These are phyloP conservation scores for Chaenocephalus aceratus DNA, from an alignment of 2,113 vertebrate genomes.

Conservation along the genomic window DNA sequence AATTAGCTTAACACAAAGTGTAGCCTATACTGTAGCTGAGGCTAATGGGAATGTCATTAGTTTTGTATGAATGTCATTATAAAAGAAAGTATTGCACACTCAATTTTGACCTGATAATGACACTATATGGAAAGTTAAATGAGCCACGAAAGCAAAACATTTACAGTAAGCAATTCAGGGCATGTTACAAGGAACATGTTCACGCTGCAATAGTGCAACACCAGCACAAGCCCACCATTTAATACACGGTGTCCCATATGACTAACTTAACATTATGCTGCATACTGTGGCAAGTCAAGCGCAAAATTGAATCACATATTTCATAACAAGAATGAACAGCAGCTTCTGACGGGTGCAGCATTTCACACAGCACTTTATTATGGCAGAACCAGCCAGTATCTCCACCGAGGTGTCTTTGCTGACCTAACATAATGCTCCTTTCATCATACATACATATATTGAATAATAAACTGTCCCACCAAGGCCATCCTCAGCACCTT, in stretches of 20 bases:
- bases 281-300: slow-evolving; percentile 42
- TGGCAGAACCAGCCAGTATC: slow-evolving; percentile 41
- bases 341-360: slow-evolving; percentile 37
- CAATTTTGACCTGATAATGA: no score
- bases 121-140: neutral
- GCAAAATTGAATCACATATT: slow-evolving; percentile 57
- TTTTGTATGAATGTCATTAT: neutral
- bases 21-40: neutral
- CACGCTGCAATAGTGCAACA: slow-evolving; percentile 15
- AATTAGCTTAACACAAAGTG: neutral
- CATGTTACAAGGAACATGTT: slow-evolving; percentile 15
- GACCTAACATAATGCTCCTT: slow-evolving; percentile 56
- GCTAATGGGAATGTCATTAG: no score
- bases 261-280: slow-evolving; percentile 43
- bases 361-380: slow-evolving; percentile 47
- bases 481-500: slow-evolving; percentile 35
- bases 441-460: slow-evolving; percentile 47
- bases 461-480: slow-evolving; percentile 47
- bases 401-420: slow-evolving; percentile 44
- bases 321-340: slow-evolving; percentile 44
- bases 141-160: neutral
- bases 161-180: neutral
- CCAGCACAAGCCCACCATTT: neutral
- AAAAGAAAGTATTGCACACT: neutral
- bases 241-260: slow-evolving; percentile 31